Base-by-base conservation (phyloP, 2,797 vertebrate genomes). In the Anomalospiza imberbis region DNA sequence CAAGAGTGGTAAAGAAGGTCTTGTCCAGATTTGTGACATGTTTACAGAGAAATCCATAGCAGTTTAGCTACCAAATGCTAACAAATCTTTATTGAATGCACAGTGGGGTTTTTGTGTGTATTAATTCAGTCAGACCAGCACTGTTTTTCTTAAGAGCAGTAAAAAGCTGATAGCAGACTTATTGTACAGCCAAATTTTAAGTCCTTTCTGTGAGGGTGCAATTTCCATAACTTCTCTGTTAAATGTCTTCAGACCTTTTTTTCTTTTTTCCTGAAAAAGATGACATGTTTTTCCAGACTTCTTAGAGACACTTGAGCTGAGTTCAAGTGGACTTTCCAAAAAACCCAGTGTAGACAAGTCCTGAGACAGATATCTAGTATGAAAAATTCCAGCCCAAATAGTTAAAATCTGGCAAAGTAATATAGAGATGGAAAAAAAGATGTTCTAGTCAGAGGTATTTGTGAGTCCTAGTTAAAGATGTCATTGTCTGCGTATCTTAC, bases 401-500 rank as follows among this genome's bases (percentile, higher is more conserved):
- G 47, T 91, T 91, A 70, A 90, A 94, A 79, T 63, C 76, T 96
- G 88, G 55, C 47, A 79, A 90, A 94, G 70, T 60, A 88, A 63
- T 54, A 54, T 0, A 72, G 24, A 70, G 7, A 17, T 76, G 82
- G 36, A n/a, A 78, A 65, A 93, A 83, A 83, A 74, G 13, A 73
- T 61, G 11, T 62, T 94, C 17, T 6, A 71, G 31, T 77, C n/a
- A 71, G 63, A 91, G 20, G 61, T 95, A 65, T 83, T 89, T 94
- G 68, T 11, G 9, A 77, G 19, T 78, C 34, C 6, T 47, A 44
- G 45, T 84, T 91, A 65, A 81, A 81, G 50, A 38, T 45, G n/a
- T 95, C 40, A 50, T 63, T 87, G 74, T 53, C 36, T 91, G 55
- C 4, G 0, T 90, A n/a, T 86, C 50, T 79, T 71, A 32, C 2